These are phyloP conservation scores for Cryptotermes secundus DNA, from an alignment of 1,140 invertebrate species.

Conservation along the genomic window DNA sequence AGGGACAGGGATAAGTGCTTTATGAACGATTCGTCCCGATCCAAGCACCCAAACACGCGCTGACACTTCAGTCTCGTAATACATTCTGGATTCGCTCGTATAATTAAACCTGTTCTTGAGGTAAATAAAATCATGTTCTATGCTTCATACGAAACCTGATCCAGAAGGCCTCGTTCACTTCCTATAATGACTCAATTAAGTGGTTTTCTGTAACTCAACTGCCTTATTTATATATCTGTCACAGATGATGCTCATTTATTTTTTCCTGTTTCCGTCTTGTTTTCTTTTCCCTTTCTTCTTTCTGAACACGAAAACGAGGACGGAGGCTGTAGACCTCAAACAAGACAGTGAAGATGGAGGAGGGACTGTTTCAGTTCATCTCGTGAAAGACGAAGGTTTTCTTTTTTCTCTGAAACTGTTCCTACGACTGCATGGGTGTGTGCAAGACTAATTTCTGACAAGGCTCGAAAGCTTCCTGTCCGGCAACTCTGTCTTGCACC, in stretches of 20 bases:
- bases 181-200: background rate
- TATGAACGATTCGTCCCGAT: too few relatives aligned
- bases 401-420: background rate
- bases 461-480: background rate
- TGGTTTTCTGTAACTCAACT: background rate
- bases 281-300: background rate
- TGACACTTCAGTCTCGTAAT: too few relatives aligned
- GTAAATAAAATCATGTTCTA: too few relatives aligned
- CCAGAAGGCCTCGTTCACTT: too few relatives aligned
- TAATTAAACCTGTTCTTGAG: too few relatives aligned
- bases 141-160: too few relatives aligned
- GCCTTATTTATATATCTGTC: background rate
- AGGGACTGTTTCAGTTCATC: background rate
- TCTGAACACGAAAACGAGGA: background rate
- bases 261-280: background rate
- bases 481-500: too few relatives aligned
- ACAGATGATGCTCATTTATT: conserved; percentile 2
- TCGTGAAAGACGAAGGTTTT: background rate
- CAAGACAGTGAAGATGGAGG: background rate
- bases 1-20: too few relatives aligned
- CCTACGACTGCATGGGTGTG: background rate
- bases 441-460: background rate
- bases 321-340: conserved; percentile 1
- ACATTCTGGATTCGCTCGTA: too few relatives aligned
- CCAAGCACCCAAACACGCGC: too few relatives aligned